Base-by-base conservation (phyloP, 2,888 invertebrate genomes). In the Drosophila neotestacea region DNA sequence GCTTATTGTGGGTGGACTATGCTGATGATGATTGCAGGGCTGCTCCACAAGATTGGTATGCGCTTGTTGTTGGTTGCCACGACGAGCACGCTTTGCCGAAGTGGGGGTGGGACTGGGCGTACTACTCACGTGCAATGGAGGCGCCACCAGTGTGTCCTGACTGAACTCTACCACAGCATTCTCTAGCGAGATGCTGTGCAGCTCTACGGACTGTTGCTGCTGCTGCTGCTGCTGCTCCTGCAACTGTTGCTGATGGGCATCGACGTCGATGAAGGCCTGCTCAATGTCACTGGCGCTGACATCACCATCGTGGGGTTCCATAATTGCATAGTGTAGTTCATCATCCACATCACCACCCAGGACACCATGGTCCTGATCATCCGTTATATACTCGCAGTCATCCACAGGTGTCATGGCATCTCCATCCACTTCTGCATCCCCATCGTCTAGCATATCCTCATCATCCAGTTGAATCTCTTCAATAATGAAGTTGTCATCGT, bases 391-490 rank as follows among this genome's bases (percentile, higher is more conserved):
- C 36, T 85, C 85, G 30, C 89, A 85, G 6, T 90, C 85, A n/a
- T 88, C 89, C 1, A 90, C 88, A 9, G 81, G 88, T 9, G 79
- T 77, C 67, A 83, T 79, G 2, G 78, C 82, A 61, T 90, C 90
- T 0, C 72, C 90, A 4, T 78, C 77, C 0, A 72, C 54, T 0
- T 79, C 79, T 0, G 44, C 74, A 32, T 89, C 91, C 1, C 61
- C 76, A 54, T 91, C 91, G 13, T 91, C 91, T 1, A 90, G 77
- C 80, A 91, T 77, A n/a, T 88, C 88, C 22, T 91, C 91, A 10
- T 90, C 91, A 34, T 91, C 90, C 56, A 91, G 79, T 41, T 91
- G 91, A 10, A 91, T 90, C 55, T 91, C 91, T 61, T 91, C 91
- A 36, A 91, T 92, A 30, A 92, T 90, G 13, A 91, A 90, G 41